Evolutionary conservation across 2,888 invertebrate species (phyloP).

Genomic region (Agonum fuliginosum): DNA sequence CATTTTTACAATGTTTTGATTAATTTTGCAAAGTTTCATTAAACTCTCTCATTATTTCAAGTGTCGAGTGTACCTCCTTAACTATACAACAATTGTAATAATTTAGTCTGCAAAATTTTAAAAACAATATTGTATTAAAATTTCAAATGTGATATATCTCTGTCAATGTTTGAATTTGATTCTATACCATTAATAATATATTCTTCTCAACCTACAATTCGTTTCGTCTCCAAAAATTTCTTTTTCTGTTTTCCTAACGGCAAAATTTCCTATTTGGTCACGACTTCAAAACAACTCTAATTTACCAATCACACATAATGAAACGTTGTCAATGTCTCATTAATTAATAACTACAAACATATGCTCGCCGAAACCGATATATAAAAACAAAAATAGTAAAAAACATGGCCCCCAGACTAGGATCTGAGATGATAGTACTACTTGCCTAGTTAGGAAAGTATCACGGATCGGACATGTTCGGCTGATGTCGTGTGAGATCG

Average conservation of each 20-base stretch:
- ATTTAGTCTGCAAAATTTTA: too few species aligned
- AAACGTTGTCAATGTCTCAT: conserved; percentile 28
- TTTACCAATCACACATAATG: conserved; percentile 4
- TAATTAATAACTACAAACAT: conserved; percentile 48
- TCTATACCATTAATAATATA: too few species aligned
- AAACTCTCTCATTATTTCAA: too few species aligned
- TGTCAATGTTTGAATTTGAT: too few species aligned
- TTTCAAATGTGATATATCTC: too few species aligned
- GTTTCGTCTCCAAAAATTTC: background rate
- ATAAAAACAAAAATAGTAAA: background rate
- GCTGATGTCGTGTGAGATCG: conserved; percentile 22
- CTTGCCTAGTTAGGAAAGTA: conserved; percentile 54
- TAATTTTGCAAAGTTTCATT: too few species aligned
- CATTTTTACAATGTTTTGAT: too few species aligned
- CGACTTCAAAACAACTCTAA: conserved; percentile 1
- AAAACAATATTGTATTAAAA: too few species aligned
- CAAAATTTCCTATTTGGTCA: too few species aligned
- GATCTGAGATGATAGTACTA: conserved; percentile 25
- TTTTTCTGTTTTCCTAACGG: background rate
- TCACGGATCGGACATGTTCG: conserved; percentile 24
- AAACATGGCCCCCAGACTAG: conserved; percentile 19
- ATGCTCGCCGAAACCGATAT: conserved; percentile 14
- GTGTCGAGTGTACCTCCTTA: too few species aligned
- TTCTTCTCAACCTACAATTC: too few species aligned
- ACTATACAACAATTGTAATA: too few species aligned